Percentiles rank a stretch among this genome's conserved stretches.
These are phyloP conservation scores for Brachyopa scutellaris DNA, from an alignment of 2,888 invertebrate species.

Conservation along the genomic window DNA sequence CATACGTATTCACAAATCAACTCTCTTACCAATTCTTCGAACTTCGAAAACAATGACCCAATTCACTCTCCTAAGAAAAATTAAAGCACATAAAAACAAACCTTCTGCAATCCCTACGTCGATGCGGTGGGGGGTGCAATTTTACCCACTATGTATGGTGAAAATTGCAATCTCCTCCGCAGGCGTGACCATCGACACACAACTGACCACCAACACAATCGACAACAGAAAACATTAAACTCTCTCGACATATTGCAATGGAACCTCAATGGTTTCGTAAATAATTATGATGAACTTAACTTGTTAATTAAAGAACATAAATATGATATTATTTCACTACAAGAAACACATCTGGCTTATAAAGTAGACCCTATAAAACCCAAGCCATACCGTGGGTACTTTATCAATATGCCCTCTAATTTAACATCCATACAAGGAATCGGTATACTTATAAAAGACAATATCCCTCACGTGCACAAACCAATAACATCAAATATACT, in stretches of 20 bases:
- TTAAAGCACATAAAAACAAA: no score
- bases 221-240: not conserved
- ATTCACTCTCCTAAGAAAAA: no score
- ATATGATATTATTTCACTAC: not conserved
- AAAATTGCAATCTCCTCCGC: no score
- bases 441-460: not conserved
- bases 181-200: not conserved
- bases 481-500: not conserved
- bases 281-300: slow-evolving; percentile 2
- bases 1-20: no score
- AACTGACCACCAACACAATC: not conserved
- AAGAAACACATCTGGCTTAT: not conserved
- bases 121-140: no score
- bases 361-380: not conserved
- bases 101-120: no score
- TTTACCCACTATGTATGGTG: no score
- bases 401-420: not conserved
- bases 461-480: not conserved
- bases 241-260: not conserved
- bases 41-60: no score
- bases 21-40: no score
- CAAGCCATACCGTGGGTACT: slow-evolving; percentile 1
- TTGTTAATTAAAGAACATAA: no score
- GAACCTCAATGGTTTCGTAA: not conserved
- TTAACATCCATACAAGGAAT: not conserved